A percentile compares a stretch with the other conserved stretches of the same genome.
Evolutionary conservation across 2,888 invertebrate species (phyloP).

Genomic region (Sericinus montela): DNA sequence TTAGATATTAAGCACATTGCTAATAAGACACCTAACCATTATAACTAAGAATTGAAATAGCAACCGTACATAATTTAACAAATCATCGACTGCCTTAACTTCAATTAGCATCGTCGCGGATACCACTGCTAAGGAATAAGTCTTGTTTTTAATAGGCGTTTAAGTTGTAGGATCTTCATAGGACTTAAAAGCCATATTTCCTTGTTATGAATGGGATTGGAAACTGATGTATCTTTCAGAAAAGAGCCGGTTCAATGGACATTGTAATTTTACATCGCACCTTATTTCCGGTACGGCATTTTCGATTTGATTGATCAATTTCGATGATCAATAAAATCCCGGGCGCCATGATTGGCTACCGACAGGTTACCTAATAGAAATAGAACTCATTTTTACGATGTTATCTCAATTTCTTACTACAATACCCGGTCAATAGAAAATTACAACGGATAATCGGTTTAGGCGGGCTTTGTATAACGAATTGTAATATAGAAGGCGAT

Average conservation of each 20-base stretch:
- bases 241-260: slow-evolving; percentile 58
- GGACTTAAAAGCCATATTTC: too few relatives aligned
- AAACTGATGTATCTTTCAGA: slow-evolving; percentile 37
- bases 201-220: background rate
- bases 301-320: slow-evolving; percentile 78
- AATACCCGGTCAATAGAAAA: slow-evolving; percentile 32
- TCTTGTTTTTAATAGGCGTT: too few relatives aligned
- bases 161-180: too few relatives aligned
- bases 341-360: slow-evolving; percentile 72
- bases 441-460: slow-evolving; percentile 31
- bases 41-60: too few relatives aligned
- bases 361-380: slow-evolving; percentile 42
- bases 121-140: too few relatives aligned
- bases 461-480: slow-evolving; percentile 47
- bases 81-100: too few relatives aligned
- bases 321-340: slow-evolving; percentile 70
- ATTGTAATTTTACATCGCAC: slow-evolving; percentile 63
- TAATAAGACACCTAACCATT: too few relatives aligned
- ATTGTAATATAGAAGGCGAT: slow-evolving; percentile 31
- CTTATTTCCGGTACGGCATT: slow-evolving; percentile 74
- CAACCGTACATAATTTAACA: too few relatives aligned
- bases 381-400: slow-evolving; percentile 36
- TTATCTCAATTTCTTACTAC: slow-evolving; percentile 56
- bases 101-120: too few relatives aligned
- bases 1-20: too few relatives aligned